Percentiles rank a stretch among this genome's conserved stretches.
Conservation (phyloP, 92 coral and sea anemone genomes). For the Parazoanthus atlanticus region DNA sequence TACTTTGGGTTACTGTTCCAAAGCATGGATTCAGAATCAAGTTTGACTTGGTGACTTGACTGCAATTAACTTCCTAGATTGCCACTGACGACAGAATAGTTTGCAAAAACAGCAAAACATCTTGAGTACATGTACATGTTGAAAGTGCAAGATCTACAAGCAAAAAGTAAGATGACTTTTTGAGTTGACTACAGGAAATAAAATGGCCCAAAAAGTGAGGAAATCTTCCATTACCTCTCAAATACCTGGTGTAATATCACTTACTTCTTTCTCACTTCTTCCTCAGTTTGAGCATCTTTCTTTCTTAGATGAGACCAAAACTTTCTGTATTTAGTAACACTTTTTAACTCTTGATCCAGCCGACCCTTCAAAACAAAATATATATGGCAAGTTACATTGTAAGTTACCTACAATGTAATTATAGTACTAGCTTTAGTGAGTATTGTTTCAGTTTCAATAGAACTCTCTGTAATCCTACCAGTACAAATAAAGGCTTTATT, state of each 20-base stretch:
- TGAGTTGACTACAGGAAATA: neutral
- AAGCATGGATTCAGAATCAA: too few species aligned
- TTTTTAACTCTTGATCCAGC: slow-evolving; percentile 82
- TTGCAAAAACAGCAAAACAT: too few species aligned
- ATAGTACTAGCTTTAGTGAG: too few species aligned
- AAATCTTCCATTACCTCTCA: neutral
- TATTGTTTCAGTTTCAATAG: too few species aligned
- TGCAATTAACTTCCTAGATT: too few species aligned
- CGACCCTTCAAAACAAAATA: slow-evolving; percentile 68
- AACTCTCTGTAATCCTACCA: too few species aligned
- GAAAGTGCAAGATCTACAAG: neutral
- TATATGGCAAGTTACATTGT: neutral
- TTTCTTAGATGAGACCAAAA: slow-evolving; percentile 89
- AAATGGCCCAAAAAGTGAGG: neutral
- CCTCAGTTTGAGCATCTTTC: slow-evolving; percentile 83
- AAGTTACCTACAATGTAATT: too few species aligned
- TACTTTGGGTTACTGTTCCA: neutral
- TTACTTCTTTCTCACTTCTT: slow-evolving; percentile 68
- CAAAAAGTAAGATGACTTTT: neutral
- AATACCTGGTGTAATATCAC: neutral
- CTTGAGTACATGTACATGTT: too few species aligned
- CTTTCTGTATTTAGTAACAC: slow-evolving; percentile 86
- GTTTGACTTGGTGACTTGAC: too few species aligned
- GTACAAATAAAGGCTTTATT: too few species aligned
- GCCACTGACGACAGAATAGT: too few species aligned